Percentiles rank a stretch among this genome's conserved stretches.
Evolutionary conservation across 1,140 invertebrate genomes (phyloP).

Genomic region (Akabosia matsudoensis): DNA sequence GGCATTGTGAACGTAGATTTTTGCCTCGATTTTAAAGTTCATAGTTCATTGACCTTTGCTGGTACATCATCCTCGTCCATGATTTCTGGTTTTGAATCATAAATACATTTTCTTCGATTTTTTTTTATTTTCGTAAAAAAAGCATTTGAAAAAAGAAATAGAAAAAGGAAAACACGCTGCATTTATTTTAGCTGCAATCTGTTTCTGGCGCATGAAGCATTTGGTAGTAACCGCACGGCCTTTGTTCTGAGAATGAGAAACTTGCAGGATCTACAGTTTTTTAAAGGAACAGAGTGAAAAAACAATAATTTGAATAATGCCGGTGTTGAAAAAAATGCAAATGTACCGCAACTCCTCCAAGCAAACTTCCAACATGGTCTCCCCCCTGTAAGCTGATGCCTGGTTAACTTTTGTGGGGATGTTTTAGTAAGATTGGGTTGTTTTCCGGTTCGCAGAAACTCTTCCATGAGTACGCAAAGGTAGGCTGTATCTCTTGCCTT

Average conservation of each 20-base stretch:
- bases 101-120: too few relatives aligned
- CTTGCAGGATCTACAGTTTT: neutral
- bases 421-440: constrained; percentile 16
- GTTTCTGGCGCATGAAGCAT: neutral
- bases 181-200: too few relatives aligned
- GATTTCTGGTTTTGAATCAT: too few relatives aligned
- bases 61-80: too few relatives aligned
- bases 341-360: neutral
- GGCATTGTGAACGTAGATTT: too few relatives aligned
- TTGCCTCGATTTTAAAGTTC: too few relatives aligned
- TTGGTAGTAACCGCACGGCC: neutral
- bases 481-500: constrained; percentile 15
- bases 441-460: constrained; percentile 18
- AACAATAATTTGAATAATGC: neutral
- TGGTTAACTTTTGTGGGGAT: neutral
- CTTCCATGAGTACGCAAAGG: constrained; percentile 26
- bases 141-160: too few relatives aligned
- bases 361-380: constrained; percentile 1
- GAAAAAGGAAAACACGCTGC: too few relatives aligned
- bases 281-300: neutral
- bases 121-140: too few relatives aligned
- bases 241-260: neutral
- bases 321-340: neutral
- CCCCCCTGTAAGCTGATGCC: neutral
- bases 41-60: too few relatives aligned